Conservation (phyloP, 2,113 vertebrate species). For the Naja naja region DNA sequence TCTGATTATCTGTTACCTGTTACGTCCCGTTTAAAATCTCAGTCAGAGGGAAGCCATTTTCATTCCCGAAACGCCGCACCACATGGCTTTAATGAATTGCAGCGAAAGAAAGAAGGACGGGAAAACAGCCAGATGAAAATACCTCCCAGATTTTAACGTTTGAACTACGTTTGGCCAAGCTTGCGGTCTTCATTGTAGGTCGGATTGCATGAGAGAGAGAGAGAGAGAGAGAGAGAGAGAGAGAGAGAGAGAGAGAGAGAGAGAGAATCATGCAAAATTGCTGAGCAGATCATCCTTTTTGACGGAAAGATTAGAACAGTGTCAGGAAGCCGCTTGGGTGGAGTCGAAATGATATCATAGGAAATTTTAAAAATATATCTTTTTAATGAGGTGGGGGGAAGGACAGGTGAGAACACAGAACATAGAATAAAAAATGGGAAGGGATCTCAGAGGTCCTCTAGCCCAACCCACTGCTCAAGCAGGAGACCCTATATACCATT, state of each 20-base stretch:
- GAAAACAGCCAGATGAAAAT: neutral
- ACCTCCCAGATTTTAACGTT: neutral
- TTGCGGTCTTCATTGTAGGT: neutral
- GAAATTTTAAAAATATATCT: neutral
- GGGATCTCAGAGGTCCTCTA: no score
- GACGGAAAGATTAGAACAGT: neutral
- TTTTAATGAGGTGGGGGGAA: neutral
- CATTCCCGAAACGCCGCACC: neutral
- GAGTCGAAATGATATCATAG: neutral
- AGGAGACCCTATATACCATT: no score
- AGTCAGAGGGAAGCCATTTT: neutral
- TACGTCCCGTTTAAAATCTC: neutral
- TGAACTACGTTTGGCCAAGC: neutral
- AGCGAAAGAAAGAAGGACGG: neutral
- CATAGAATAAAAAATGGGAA: no score
- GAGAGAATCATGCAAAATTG: neutral
- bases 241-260: no score
- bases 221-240: no score
- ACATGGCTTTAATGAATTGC: neutral
- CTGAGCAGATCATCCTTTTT: neutral
- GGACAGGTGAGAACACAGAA: no score
- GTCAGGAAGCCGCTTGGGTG: neutral
- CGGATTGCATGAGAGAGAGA: neutral
- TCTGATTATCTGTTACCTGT: no score
- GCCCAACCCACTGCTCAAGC: no score